A percentile compares a stretch with the other conserved stretches of the same genome.
Evolutionary conservation across 2,888 invertebrate genomes (phyloP).

Genomic region (Spodoptera picta): DNA sequence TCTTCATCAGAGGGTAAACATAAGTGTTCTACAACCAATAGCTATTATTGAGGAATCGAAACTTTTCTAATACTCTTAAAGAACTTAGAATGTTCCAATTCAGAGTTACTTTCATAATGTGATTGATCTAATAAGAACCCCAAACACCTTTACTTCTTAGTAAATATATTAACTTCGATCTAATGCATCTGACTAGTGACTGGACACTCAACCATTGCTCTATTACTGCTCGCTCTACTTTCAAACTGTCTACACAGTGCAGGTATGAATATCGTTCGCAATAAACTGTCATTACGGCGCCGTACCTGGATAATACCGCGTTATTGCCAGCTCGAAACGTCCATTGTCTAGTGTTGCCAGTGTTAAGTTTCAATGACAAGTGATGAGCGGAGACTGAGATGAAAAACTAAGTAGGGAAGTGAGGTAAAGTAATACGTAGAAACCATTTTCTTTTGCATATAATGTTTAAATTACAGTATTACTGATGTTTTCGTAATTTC

Average conservation of each 20-base stretch:
- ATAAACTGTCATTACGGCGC: constrained; percentile 22
- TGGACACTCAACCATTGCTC: not conserved
- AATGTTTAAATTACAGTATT: no score
- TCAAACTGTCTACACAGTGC: not conserved
- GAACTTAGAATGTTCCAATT: not conserved
- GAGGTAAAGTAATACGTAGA: no score
- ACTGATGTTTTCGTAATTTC: no score
- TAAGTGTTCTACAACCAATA: no score
- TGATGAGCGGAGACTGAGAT: not conserved
- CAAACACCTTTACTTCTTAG: no score
- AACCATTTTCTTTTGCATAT: no score
- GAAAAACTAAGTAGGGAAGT: not conserved
- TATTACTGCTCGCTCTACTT: not conserved
- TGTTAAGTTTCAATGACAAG: constrained; percentile 26
- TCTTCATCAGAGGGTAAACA: no score
- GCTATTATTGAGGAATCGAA: no score
- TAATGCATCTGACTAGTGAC: no score
- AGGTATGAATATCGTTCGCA: constrained; percentile 4
- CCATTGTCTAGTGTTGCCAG: constrained; percentile 28
- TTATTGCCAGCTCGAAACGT: constrained; percentile 18
- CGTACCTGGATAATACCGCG: constrained; percentile 11
- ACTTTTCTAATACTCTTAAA: no score
- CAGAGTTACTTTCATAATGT: not conserved
- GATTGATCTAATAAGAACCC: no score
- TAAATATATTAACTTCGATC: no score